Evolutionary conservation across 2,113 vertebrate species (phyloP).

Genomic region (Sceloporus undulatus): DNA sequence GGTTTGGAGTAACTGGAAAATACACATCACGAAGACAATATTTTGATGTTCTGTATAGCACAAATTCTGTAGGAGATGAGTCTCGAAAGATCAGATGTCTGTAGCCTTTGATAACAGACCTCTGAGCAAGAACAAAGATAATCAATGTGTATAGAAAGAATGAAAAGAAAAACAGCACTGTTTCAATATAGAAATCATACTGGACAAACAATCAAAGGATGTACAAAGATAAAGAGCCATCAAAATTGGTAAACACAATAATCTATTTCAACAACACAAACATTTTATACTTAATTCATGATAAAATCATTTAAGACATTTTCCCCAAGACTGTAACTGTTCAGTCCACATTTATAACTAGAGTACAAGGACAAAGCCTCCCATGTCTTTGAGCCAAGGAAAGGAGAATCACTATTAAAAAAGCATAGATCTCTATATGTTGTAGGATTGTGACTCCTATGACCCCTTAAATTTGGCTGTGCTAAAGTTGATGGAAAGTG

Average conservation of each 20-base stretch:
- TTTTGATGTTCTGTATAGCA: neutral
- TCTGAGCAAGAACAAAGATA: conserved; percentile 2
- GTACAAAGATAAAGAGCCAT: conserved; percentile 16
- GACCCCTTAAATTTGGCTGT: no score
- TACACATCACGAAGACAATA: conserved; percentile 1
- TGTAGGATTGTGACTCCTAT: no score
- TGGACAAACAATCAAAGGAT: neutral
- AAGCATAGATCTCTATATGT: no score
- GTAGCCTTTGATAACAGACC: conserved; percentile 8
- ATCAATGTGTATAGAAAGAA: neutral
- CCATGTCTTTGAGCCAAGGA: neutral
- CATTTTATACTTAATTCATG: neutral
- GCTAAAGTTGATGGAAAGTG: no score
- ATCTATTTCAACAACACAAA: neutral
- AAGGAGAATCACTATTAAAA: no score
- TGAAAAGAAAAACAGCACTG: neutral
- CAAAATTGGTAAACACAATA: neutral
- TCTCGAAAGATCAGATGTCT: neutral
- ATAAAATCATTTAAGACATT: neutral
- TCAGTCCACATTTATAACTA: no score
- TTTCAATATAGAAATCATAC: neutral
- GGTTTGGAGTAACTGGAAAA: conserved; percentile 9
- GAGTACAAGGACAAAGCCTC: no score
- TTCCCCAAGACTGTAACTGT: neutral
- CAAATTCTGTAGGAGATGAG: neutral